These are phyloP conservation scores for Calameuta idolon DNA, from an alignment of 2,888 invertebrate genomes.

Conservation along the genomic window DNA sequence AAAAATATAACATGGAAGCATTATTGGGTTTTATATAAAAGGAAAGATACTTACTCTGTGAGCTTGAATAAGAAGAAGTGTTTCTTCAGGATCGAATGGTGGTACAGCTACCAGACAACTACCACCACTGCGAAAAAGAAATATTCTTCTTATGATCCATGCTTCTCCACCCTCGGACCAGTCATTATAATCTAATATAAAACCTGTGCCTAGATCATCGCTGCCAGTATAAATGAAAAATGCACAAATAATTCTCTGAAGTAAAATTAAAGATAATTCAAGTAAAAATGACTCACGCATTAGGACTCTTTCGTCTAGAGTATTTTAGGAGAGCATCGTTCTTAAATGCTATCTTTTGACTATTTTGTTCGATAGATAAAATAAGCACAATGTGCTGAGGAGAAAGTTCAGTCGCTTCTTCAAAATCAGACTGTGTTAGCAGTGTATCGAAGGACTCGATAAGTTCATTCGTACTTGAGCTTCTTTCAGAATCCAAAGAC, in stretches of 20 bases:
- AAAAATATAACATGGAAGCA: not conserved
- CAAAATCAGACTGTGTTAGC: not conserved
- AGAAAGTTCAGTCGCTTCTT: not conserved
- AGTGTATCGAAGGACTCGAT: not conserved
- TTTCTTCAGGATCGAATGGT: constrained; percentile 13
- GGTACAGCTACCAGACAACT: constrained; percentile 6
- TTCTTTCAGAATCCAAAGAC: not conserved
- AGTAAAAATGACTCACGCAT: not conserved
- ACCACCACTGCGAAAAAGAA: constrained; percentile 17
- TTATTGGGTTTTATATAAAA: not conserved
- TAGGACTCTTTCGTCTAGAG: constrained; percentile 10
- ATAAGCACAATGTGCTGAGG: constrained; percentile 14
- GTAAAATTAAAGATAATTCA: not conserved
- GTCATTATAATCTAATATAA: constrained; percentile 15
- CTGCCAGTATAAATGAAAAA: not conserved
- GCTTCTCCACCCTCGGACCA: constrained; percentile 7
- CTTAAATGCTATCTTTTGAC: constrained; percentile 8
- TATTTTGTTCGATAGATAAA: constrained; percentile 10
- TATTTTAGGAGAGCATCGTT: constrained; percentile 16
- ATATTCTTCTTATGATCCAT: constrained; percentile 17
- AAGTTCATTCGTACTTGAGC: not conserved
- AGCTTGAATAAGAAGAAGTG: constrained; percentile 14
- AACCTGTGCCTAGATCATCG: constrained; percentile 7
- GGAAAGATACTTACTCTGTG: constrained; percentile 12
- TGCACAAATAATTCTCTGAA: not conserved